Conservation (phyloP, 2,888 invertebrate genomes). For the Plebejus argus region DNA sequence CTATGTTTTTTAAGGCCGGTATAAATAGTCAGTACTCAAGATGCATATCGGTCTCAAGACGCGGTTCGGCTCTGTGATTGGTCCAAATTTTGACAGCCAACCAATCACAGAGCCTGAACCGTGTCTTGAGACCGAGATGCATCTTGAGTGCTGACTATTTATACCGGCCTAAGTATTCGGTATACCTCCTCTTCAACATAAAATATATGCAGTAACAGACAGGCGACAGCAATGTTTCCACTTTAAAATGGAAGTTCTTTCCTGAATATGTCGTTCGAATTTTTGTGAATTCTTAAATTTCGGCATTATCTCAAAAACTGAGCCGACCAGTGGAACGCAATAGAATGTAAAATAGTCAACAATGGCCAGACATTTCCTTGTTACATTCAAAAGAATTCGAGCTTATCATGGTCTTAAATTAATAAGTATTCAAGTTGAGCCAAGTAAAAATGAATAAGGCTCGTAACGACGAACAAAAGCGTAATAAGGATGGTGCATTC, state of each 20-base stretch:
- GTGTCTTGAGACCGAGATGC: too few species aligned
- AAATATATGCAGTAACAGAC: not conserved
- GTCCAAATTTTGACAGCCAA: too few species aligned
- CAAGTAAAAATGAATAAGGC: slow-evolving; percentile 81
- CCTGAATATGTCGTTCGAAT: not conserved
- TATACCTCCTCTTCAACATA: not conserved
- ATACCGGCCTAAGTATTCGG: too few species aligned
- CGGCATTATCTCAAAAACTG: slow-evolving; percentile 15
- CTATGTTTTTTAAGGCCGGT: too few species aligned
- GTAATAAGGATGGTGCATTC: slow-evolving; percentile 80
- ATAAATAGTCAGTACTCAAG: too few species aligned
- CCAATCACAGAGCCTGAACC: too few species aligned
- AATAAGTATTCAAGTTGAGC: slow-evolving; percentile 81
- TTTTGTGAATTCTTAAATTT: slow-evolving; percentile 31
- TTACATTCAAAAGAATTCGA: slow-evolving; percentile 77
- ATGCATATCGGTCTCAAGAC: too few species aligned
- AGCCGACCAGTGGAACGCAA: slow-evolving; percentile 48
- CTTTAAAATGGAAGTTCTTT: not conserved
- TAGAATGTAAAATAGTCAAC: slow-evolving; percentile 75
- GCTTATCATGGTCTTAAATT: slow-evolving; percentile 80
- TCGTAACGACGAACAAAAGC: slow-evolving; percentile 79
- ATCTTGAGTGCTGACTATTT: too few species aligned
- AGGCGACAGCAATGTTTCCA: not conserved
- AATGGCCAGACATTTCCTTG: slow-evolving; percentile 75
- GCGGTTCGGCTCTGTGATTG: too few species aligned